Conservation (phyloP, 2,797 vertebrate species). For the Synaphobranchus kaupii region DNA sequence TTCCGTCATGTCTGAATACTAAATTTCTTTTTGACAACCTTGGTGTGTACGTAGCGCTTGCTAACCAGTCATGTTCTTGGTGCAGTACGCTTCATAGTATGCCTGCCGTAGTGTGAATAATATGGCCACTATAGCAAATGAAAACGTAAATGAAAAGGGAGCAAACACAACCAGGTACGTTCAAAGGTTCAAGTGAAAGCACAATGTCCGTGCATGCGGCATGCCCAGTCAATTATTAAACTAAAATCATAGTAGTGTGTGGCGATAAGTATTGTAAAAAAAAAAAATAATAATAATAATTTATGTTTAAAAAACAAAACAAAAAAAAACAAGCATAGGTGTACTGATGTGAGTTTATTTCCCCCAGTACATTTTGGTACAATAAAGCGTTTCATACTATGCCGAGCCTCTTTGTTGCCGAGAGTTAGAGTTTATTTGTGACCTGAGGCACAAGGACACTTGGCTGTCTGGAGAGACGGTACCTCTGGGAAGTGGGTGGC, state of each 20-base stretch:
- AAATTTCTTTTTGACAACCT: not conserved
- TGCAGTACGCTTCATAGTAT: not conserved
- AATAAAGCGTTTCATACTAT: not conserved
- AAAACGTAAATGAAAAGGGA: not conserved
- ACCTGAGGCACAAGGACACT: not conserved
- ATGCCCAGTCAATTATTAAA: not conserved
- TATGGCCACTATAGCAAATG: not conserved
- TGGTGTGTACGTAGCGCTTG: not conserved
- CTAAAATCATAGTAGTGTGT: not conserved
- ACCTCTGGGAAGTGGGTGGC: not conserved
- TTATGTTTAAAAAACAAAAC: too few relatives aligned
- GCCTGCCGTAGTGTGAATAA: not conserved
- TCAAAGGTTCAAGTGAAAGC: not conserved
- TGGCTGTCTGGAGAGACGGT: not conserved
- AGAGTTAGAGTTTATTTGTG: not conserved
- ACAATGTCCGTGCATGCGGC: not conserved
- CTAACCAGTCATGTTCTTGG: too few relatives aligned
- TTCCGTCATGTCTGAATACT: not conserved
- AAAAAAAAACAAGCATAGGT: not conserved
- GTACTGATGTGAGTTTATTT: not conserved
- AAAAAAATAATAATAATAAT: not conserved
- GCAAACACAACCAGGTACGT: not conserved
- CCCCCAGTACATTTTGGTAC: not conserved
- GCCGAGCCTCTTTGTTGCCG: not conserved
- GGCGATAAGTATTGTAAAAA: not conserved